A percentile compares a stretch with the other conserved stretches of the same genome.
Conservation (phyloP, 2,888 invertebrate genomes). For the Euzophera pinguis region DNA sequence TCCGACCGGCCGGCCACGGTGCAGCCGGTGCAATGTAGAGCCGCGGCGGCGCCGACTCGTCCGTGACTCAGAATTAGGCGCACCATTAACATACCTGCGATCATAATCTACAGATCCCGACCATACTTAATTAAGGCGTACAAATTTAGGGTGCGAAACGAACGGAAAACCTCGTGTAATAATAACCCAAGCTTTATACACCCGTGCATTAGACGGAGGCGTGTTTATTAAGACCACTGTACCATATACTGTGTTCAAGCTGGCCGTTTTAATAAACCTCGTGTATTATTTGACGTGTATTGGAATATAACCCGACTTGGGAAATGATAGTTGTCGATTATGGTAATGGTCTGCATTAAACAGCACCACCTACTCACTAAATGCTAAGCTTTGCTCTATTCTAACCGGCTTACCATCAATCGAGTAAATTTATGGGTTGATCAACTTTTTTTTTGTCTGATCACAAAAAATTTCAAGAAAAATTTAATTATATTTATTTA, state of each 20-base stretch:
- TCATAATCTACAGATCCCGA: constrained; percentile 55
- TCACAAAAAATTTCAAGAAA: too few relatives aligned
- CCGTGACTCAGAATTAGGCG: constrained; percentile 60
- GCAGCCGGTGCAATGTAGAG: constrained; percentile 24
- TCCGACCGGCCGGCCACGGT: constrained; percentile 38
- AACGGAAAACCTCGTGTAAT: constrained; percentile 47
- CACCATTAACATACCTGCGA: constrained; percentile 53
- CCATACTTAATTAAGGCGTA: constrained; percentile 59
- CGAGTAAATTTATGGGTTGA: too few relatives aligned
- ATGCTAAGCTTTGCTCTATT: background rate
- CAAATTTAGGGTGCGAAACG: constrained; percentile 58
- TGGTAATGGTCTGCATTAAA: constrained; percentile 27
- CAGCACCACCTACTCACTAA: constrained; percentile 7
- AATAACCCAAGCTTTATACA: constrained; percentile 34
- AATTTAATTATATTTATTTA: too few relatives aligned
- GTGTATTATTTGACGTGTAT: constrained; percentile 37
- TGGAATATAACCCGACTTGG: constrained; percentile 28
- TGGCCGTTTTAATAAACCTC: constrained; percentile 33
- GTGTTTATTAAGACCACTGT: constrained; percentile 23
- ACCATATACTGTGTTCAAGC: constrained; percentile 14
- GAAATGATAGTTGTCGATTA: constrained; percentile 35
- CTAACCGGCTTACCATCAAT: background rate
- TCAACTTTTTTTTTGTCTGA: too few relatives aligned
- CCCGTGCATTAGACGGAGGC: constrained; percentile 28
- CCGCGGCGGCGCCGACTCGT: constrained; percentile 46